Base-by-base conservation (phyloP, 2,797 vertebrate species). In the Cyprinella venusta region DNA sequence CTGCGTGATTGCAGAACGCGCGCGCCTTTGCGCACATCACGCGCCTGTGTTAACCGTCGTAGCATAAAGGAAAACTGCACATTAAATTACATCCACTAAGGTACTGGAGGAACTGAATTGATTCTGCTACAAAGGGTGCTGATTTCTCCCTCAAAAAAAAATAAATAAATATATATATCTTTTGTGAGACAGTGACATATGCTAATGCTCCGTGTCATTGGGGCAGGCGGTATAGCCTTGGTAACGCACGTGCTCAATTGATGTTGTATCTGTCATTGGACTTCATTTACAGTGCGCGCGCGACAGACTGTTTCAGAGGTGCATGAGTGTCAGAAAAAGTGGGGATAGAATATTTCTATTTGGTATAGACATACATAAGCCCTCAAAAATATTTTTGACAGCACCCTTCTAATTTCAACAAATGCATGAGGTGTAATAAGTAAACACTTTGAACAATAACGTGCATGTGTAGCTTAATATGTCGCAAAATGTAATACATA, bases 181-280 rank as follows among this genome's bases (percentile, higher is more conserved):
- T 84, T 84, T 84, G 78, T 82, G 81, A 87, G 75, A 81, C 84
- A 87, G 76, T 84, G 79, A 87, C 86, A 80, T 81, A 85, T 84
- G 86, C 85, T 87, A 85, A 88, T 84, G 81, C 67, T 65, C 72
- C 78, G 61, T 84, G 85, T 82, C 85, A 87, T 78, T 76, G 54
- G 59, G 81, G 65, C 81, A 83, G 52, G 65, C 77, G 16, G 77
- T 65, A 83, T 24, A 83, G 79, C 79, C 68, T 61, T 79, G 70
- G 81, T 70, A 80, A 71, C 33, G 56, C 70, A 64, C 65, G 61
- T 68, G 63, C 85, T 76, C 80, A 82, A 86, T 74, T 82, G 84
- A 78, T 74, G 75, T 24, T 65, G 79, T 70, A 79, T 84, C 52
- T 75, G 52, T 84, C 76, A 63, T 24, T 79, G 63, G 24, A 70